phyloP scores from a whole-genome alignment of 2,888 invertebrate genomes.

The Cyclophora albipunctata region DNA sequence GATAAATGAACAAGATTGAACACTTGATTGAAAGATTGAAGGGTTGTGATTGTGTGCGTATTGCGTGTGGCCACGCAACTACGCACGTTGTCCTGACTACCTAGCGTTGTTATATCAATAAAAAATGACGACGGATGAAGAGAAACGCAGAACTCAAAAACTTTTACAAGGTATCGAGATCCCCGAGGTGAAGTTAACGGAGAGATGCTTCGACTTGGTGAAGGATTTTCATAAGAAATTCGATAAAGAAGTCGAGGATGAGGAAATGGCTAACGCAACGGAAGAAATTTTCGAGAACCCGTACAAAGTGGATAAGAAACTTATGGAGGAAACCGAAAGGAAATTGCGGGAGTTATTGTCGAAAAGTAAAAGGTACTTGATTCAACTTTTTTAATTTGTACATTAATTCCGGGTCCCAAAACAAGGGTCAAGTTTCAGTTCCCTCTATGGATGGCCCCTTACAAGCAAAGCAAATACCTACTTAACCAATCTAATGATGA shows the following conservation, averaged over 20 bases:
- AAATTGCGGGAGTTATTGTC: slow-evolving; percentile 41
- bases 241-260: slow-evolving; percentile 34
- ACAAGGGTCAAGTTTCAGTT: too few species aligned
- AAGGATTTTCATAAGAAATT: slow-evolving; percentile 48
- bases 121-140: slow-evolving; percentile 59
- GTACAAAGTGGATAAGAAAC: slow-evolving; percentile 39
- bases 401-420: too few species aligned
- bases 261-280: slow-evolving; percentile 20
- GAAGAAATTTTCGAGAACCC: slow-evolving; percentile 43
- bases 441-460: too few species aligned
- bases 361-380: slow-evolving; percentile 37
- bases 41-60: too few species aligned
- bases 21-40: too few species aligned
- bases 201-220: slow-evolving; percentile 45
- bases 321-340: slow-evolving; percentile 50
- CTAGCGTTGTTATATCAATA: neutral
- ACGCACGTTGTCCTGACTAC: slow-evolving; percentile 19
- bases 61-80: neutral
- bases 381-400: too few species aligned
- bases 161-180: slow-evolving; percentile 53
- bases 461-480: too few species aligned
- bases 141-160: slow-evolving; percentile 52
- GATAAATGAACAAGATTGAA: too few species aligned
- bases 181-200: slow-evolving; percentile 50
- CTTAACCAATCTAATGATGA: too few species aligned